A percentile compares a stretch with the other conserved stretches of the same genome.
These are phyloP conservation scores for Diorhabda sublineata DNA, from an alignment of 1,140 invertebrate genomes.

Conservation along the genomic window DNA sequence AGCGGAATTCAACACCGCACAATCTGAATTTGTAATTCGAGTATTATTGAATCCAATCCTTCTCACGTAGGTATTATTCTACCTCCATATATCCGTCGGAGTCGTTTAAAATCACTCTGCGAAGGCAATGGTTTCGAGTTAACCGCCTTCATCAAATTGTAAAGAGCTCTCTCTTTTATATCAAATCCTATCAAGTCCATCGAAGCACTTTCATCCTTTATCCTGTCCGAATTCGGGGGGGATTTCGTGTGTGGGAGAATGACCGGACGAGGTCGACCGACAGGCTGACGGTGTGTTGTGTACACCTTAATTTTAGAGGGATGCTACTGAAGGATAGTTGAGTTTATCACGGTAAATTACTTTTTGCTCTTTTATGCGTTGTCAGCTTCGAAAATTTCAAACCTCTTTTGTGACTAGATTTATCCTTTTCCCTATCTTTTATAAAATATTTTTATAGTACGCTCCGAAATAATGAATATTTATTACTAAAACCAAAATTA, in stretches of 20 bases:
- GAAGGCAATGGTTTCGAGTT: slow-evolving; percentile 14
- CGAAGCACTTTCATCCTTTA: slow-evolving; percentile 9
- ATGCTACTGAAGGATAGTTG: slow-evolving; percentile 5
- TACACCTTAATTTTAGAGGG: slow-evolving; percentile 15
- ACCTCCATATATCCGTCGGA: not conserved
- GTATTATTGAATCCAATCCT: slow-evolving; percentile 10
- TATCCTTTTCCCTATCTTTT: too few relatives aligned
- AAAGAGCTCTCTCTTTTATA: slow-evolving; percentile 18
- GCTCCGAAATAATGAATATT: too few relatives aligned
- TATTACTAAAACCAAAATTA: too few relatives aligned
- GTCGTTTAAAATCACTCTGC: slow-evolving; percentile 8
- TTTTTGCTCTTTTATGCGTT: not conserved
- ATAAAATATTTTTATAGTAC: too few relatives aligned
- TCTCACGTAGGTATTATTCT: not conserved
- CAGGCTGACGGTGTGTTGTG: not conserved
- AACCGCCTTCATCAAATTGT: slow-evolving; percentile 16
- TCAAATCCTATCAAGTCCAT: slow-evolving; percentile 16
- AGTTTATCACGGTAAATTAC: slow-evolving; percentile 7
- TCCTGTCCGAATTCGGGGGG: slow-evolving; percentile 11
- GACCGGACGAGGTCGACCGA: not conserved
- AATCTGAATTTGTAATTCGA: slow-evolving; percentile 12
- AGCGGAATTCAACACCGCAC: not conserved
- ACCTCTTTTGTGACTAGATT: not conserved
- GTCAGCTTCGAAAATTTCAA: slow-evolving; percentile 4
- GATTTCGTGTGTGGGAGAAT: slow-evolving; percentile 5